Conservation (phyloP, 2,113 vertebrate genomes). For the Mionectes macconnelli region DNA sequence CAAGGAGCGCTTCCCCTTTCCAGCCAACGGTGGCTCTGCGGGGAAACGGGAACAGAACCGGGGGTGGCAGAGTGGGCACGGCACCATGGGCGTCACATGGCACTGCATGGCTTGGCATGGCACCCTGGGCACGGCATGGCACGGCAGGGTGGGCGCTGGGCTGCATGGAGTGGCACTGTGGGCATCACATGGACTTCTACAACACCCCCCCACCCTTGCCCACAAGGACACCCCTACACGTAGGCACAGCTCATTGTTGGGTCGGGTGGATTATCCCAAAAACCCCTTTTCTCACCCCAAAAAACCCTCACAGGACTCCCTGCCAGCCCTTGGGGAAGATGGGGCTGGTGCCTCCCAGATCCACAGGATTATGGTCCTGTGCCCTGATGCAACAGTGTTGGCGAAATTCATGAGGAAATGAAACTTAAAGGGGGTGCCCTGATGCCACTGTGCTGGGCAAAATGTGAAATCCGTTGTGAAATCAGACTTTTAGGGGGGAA, state of each 20-base stretch:
- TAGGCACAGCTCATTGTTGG: no score
- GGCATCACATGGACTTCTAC: neutral
- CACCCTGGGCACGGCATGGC: neutral
- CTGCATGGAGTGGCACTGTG: no score
- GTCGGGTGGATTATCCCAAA: fast-evolving
- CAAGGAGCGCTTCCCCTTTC: neutral
- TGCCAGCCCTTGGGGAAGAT: neutral
- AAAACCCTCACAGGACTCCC: neutral
- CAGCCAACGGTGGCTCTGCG: fast-evolving
- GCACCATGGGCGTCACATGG: neutral
- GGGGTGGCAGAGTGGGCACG: neutral
- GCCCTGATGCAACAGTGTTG: neutral
- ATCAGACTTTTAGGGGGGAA: fast-evolving
- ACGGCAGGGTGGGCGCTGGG: neutral
- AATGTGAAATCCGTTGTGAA: neutral
- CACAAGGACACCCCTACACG: fast-evolving
- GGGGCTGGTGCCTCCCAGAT: neutral
- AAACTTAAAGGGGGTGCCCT: neutral
- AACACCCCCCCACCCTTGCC: no score
- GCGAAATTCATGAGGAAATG: fast-evolving
- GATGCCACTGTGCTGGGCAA: neutral
- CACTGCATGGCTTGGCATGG: neutral
- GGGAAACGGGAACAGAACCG: neutral
- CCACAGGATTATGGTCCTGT: fast-evolving
- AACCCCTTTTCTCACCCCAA: neutral